Evolutionary conservation across 2,888 invertebrate species (phyloP).

Genomic region (Linyphia triangularis): DNA sequence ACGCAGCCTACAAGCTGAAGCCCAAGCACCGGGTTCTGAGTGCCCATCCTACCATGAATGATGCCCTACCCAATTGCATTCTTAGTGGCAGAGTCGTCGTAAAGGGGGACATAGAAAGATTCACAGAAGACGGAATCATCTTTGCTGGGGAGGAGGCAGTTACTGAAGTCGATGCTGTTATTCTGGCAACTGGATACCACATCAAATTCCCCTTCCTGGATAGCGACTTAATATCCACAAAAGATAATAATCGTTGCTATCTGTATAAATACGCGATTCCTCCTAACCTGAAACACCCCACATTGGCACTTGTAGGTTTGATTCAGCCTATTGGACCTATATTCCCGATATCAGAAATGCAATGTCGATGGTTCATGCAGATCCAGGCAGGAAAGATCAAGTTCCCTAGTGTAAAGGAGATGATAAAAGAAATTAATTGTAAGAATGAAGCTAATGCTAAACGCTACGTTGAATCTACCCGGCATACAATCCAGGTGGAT

Average conservation of each 20-base stretch:
- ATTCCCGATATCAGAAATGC: constrained; percentile 91
- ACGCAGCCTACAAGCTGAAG: constrained; percentile 79
- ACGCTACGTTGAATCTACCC: constrained; percentile 86
- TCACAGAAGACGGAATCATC: constrained; percentile 76
- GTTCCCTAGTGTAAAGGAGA: constrained; percentile 84
- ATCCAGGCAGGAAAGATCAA: constrained; percentile 83
- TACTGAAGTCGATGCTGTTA: constrained; percentile 78
- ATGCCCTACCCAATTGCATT: constrained; percentile 80
- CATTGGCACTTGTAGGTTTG: constrained; percentile 90
- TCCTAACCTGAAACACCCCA: constrained; percentile 86
- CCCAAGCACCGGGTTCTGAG: constrained; percentile 79
- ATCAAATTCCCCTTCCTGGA: constrained; percentile 79
- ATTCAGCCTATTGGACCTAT: constrained; percentile 88
- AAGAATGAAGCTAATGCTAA: constrained; percentile 85
- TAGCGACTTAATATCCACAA: constrained; percentile 61
- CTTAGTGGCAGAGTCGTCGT: constrained; percentile 79
- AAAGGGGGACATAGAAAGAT: constrained; percentile 78
- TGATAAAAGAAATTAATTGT: constrained; percentile 84
- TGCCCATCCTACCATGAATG: constrained; percentile 79
- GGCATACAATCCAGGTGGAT: constrained; percentile 75
- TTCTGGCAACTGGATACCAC: constrained; percentile 79
- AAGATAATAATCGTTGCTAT: constrained; percentile 49
- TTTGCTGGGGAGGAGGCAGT: constrained; percentile 77
- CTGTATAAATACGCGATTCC: constrained; percentile 73
- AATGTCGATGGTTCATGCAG: constrained; percentile 82